Evolutionary conservation across 2,888 invertebrate species (phyloP).

Genomic region (Xiphydria camelus): DNA sequence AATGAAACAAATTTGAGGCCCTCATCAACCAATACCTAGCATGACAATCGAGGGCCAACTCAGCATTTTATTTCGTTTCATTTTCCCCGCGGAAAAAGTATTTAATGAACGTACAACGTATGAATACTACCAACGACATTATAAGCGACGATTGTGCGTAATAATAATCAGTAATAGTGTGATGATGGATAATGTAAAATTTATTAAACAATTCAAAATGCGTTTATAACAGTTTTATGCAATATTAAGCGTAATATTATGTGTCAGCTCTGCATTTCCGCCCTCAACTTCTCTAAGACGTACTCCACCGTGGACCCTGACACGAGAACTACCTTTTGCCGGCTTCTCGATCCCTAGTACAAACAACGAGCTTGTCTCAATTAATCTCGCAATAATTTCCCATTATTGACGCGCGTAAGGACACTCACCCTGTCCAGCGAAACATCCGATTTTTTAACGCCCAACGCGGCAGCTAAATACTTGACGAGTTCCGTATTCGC

Average conservation of each 20-base stretch:
- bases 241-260: background rate
- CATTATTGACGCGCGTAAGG: slow-evolving; percentile 1
- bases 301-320: slow-evolving; percentile 59
- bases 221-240: slow-evolving; percentile 7
- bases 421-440: slow-evolving; percentile 64
- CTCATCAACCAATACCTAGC: too few relatives aligned
- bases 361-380: slow-evolving; percentile 19
- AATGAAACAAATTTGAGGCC: too few relatives aligned
- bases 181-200: background rate
- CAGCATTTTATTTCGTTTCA: too few relatives aligned
- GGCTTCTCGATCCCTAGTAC: slow-evolving; percentile 62
- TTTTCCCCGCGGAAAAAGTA: background rate
- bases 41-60: too few relatives aligned
- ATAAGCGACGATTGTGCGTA: background rate
- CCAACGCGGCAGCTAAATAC: slow-evolving; percentile 70
- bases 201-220: background rate
- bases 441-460: slow-evolving; percentile 71
- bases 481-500: slow-evolving; percentile 77
- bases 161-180: slow-evolving; percentile 1
- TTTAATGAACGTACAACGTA: background rate
- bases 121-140: background rate
- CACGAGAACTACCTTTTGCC: slow-evolving; percentile 63
- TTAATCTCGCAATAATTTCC: slow-evolving; percentile 6
- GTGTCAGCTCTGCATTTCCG: slow-evolving; percentile 40
- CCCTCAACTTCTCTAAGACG: slow-evolving; percentile 56